phyloP scores from a whole-genome alignment of 2,113 vertebrate species.

The Leucosticte australis region DNA sequence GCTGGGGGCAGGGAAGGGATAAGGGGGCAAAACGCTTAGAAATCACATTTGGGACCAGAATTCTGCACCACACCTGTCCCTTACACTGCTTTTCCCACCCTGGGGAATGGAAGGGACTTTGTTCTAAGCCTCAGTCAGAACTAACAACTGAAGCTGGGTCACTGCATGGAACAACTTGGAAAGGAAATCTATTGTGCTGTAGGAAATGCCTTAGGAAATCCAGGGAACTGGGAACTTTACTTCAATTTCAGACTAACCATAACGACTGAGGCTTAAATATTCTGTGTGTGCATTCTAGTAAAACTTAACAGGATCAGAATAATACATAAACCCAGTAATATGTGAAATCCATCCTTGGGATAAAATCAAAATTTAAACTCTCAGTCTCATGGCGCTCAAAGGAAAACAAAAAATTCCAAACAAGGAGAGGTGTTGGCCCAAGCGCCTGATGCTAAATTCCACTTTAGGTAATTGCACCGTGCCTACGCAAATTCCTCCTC shows the following conservation, averaged over 20 bases:
- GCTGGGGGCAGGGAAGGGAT: not conserved
- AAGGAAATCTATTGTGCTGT: not conserved
- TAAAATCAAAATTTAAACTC: not conserved
- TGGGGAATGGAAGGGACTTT: not conserved
- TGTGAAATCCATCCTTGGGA: not conserved
- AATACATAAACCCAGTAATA: not conserved
- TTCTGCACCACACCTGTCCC: not conserved
- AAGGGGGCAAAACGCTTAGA: not conserved
- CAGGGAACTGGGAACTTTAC: not conserved
- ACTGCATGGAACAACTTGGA: not conserved
- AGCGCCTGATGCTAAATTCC: not conserved
- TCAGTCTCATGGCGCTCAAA: not conserved
- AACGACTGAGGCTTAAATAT: not conserved
- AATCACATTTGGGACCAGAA: not conserved
- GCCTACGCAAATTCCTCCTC: not conserved
- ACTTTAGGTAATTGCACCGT: not conserved
- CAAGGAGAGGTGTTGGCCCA: not conserved
- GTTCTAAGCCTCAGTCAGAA: not conserved
- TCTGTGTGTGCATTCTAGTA: not conserved
- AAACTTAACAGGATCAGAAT: not conserved
- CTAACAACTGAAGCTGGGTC: not conserved
- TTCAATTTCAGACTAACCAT: not conserved
- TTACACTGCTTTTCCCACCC: not conserved
- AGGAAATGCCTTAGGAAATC: not conserved
- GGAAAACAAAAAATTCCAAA: not conserved